These are phyloP conservation scores for Chinchilla lanigera DNA, from an alignment of 2,113 vertebrate species.

Conservation along the genomic window DNA sequence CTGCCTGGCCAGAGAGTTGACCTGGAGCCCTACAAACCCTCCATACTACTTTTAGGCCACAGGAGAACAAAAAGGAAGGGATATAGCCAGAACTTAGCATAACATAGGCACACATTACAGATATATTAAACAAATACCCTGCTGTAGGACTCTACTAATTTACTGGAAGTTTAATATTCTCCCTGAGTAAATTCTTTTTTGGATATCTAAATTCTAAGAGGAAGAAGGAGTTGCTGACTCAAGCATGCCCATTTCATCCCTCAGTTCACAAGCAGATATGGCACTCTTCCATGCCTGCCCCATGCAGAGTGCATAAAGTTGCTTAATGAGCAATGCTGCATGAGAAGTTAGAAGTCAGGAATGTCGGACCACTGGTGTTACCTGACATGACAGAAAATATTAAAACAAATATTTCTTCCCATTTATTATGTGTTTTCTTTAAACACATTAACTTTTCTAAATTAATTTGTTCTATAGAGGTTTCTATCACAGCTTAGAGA, in stretches of 20 bases:
- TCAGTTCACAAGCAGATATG: not conserved
- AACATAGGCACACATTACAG: not conserved
- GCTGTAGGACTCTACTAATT: not conserved
- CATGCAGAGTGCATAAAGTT: not conserved
- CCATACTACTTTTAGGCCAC: not conserved
- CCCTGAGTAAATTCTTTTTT: conserved; percentile 15
- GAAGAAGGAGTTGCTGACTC: not conserved
- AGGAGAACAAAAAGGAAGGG: not conserved
- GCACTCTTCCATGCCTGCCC: fast-evolving
- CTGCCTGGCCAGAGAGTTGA: not conserved
- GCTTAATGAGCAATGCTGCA: not conserved
- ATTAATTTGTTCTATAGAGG: not conserved
- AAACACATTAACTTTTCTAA: not conserved
- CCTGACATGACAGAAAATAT: not conserved
- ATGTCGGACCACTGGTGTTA: not conserved
- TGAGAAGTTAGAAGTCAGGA: not conserved
- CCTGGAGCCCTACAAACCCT: not conserved
- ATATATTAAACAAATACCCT: not conserved
- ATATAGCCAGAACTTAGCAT: not conserved
- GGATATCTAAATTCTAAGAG: conserved; percentile 19
- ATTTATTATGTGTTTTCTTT: conserved; percentile 24
- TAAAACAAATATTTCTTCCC: conserved; percentile 26
- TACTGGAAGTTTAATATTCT: not conserved
- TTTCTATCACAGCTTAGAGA: conserved; percentile 20
- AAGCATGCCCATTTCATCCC: not conserved